phyloP scores from a whole-genome alignment of 2,888 invertebrate species.

The Drosophila limbata region DNA sequence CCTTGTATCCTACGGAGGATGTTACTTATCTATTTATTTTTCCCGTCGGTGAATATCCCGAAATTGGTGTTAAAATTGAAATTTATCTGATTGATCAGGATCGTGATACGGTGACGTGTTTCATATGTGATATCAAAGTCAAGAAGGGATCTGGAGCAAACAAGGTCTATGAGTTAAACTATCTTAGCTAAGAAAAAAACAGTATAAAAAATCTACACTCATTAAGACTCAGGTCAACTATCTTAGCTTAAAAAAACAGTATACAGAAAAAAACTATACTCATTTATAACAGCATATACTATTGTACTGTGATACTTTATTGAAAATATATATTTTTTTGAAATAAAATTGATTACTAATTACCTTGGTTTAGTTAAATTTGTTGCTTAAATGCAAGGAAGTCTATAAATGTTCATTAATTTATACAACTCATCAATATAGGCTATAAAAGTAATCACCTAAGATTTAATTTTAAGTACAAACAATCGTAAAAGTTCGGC shows the following conservation, averaged over 20 bases:
- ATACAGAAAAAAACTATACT: background rate
- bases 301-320: slow-evolving; percentile 62
- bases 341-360: background rate
- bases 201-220: background rate
- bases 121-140: slow-evolving; percentile 82
- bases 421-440: slow-evolving; percentile 15
- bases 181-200: slow-evolving; percentile 33
- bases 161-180: slow-evolving; percentile 56
- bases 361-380: background rate
- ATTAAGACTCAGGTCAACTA: too few relatives aligned
- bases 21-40: slow-evolving; percentile 82
- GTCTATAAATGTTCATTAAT: slow-evolving; percentile 12
- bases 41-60: slow-evolving; percentile 82
- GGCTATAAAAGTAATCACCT: slow-evolving; percentile 37
- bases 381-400: background rate
- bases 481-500: slow-evolving; percentile 30
- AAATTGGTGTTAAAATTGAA: slow-evolving; percentile 82
- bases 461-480: slow-evolving; percentile 51
- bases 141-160: slow-evolving; percentile 59
- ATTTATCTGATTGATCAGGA: slow-evolving; percentile 81
- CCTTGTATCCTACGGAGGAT: slow-evolving; percentile 83
- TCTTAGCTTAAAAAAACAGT: slow-evolving; percentile 29
- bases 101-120: slow-evolving; percentile 72
- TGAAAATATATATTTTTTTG: slow-evolving; percentile 4
- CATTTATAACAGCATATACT: slow-evolving; percentile 17